phyloP scores from a whole-genome alignment of 2,113 vertebrate species.

The Gavia stellata region DNA sequence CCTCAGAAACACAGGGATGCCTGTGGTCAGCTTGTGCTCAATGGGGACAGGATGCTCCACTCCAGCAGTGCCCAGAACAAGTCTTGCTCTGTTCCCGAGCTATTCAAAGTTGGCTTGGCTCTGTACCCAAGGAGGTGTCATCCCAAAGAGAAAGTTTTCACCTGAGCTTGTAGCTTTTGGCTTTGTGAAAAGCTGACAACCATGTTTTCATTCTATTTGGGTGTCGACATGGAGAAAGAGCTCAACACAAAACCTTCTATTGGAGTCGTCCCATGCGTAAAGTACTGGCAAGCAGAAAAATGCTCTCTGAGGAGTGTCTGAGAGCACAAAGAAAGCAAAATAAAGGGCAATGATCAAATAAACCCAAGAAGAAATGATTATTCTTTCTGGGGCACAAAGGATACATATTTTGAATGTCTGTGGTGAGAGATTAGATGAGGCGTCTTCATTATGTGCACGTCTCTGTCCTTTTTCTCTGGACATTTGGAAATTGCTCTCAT shows the following conservation, averaged over 20 bases:
- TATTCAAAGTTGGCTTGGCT: not conserved
- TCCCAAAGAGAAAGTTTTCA: not conserved
- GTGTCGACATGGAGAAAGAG: not conserved
- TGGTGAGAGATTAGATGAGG: not conserved
- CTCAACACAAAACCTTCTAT: not conserved
- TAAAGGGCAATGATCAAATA: not conserved
- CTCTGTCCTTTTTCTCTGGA: not conserved
- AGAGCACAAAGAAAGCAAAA: not conserved
- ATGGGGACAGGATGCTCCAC: not conserved
- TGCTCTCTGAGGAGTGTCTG: not conserved
- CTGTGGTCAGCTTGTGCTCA: not conserved
- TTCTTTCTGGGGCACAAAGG: not conserved
- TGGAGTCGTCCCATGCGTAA: not conserved
- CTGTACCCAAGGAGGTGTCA: not conserved
- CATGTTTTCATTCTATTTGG: not conserved
- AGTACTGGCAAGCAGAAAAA: not conserved
- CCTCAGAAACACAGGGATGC: not conserved
- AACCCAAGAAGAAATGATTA: not conserved
- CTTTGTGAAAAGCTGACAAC: not conserved
- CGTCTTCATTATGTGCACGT: accelerated
- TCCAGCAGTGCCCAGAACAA: not conserved
- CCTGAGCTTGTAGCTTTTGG: not conserved
- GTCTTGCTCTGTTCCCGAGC: not conserved
- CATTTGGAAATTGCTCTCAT: not conserved
- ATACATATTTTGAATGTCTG: not conserved